A percentile compares a stretch with the other conserved stretches of the same genome.
phyloP scores from a whole-genome alignment of 1,140 invertebrate species.

The Drosophila bifasciata region DNA sequence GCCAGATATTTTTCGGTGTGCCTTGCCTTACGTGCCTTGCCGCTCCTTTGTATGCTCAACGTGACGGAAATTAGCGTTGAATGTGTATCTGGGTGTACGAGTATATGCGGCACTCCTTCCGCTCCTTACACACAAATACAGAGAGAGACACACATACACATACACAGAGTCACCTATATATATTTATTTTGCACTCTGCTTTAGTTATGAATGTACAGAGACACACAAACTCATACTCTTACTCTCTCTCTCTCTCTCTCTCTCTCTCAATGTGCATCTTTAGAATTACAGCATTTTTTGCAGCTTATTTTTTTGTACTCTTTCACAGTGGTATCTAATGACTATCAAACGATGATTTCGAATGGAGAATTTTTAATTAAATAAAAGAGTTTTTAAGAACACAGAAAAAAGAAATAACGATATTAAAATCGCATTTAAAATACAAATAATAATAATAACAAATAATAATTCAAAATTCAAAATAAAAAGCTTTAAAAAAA shows the following conservation, averaged over 20 bases:
- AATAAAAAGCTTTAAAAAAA: too few relatives aligned
- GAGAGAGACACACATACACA: too few relatives aligned
- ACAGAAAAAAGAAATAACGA: too few relatives aligned
- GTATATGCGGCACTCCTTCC: conserved; percentile 3
- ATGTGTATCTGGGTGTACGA: conserved; percentile 39
- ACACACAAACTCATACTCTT: conserved; percentile 26
- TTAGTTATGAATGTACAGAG: conserved; percentile 77
- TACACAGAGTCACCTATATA: conserved; percentile 3
- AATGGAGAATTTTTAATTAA: too few relatives aligned
- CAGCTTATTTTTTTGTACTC: conserved; percentile 47
- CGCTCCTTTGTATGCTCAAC: conserved; percentile 78
- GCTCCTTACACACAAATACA: too few relatives aligned
- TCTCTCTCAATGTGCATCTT: conserved; percentile 60
- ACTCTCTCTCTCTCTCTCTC: not conserved
- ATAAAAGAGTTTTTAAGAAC: too few relatives aligned
- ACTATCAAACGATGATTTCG: too few relatives aligned
- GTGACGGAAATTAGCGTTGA: conserved; percentile 80
- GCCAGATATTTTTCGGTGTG: conserved; percentile 22
- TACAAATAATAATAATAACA: too few relatives aligned
- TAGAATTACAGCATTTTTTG: conserved; percentile 42
- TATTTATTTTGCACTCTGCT: conserved; percentile 75
- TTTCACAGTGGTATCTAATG: too few relatives aligned
- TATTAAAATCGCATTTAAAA: too few relatives aligned
- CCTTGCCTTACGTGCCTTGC: conserved; percentile 64
- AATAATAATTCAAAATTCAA: too few relatives aligned